phyloP scores from a whole-genome alignment of 2,888 invertebrate genomes.

The Dolomedes plantarius region DNA sequence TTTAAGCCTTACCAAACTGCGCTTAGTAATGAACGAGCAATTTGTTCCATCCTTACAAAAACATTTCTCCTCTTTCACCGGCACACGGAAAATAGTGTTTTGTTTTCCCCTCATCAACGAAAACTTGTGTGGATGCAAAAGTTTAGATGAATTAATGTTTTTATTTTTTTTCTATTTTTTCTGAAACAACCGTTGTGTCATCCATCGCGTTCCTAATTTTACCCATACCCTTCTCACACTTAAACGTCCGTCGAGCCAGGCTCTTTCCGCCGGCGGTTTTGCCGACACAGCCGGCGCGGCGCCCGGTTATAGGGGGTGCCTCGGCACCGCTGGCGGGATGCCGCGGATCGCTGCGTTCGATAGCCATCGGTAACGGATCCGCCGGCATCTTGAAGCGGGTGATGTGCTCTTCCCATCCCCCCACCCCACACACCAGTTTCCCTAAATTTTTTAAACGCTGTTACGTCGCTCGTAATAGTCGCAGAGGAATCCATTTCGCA shows the following conservation, averaged over 20 bases:
- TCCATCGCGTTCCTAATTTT: too few relatives aligned
- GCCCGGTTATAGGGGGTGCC: neutral
- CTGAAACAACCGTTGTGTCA: too few relatives aligned
- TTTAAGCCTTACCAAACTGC: too few relatives aligned
- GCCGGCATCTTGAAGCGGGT: neutral
- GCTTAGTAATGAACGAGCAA: too few relatives aligned
- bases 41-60: too few relatives aligned
- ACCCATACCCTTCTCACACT: too few relatives aligned
- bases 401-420: neutral
- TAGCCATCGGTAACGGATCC: constrained; percentile 14
- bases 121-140: too few relatives aligned
- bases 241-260: neutral
- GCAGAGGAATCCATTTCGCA: neutral
- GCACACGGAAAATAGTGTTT: too few relatives aligned
- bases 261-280: neutral
- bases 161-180: too few relatives aligned
- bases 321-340: constrained; percentile 2
- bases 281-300: neutral
- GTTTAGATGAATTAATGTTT: too few relatives aligned
- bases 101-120: too few relatives aligned
- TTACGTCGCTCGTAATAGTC: neutral
- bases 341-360: neutral
- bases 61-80: too few relatives aligned
- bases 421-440: neutral
- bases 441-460: neutral